These are phyloP conservation scores for Drosophila repletoides DNA, from an alignment of 1,140 invertebrate species.

Conservation along the genomic window DNA sequence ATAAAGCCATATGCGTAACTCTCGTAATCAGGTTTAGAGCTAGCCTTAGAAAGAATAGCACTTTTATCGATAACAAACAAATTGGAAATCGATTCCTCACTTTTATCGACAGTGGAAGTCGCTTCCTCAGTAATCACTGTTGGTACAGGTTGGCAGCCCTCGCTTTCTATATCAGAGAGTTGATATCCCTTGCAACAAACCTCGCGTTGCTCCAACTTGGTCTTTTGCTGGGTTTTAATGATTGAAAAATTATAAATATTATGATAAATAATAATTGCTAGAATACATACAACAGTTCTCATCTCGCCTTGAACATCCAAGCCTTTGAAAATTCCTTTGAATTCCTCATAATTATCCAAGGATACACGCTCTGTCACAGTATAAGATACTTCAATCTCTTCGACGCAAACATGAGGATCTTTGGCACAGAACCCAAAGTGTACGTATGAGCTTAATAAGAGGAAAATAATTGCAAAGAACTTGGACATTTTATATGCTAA, in stretches of 20 bases:
- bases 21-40: background rate
- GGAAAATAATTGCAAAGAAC: background rate
- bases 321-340: background rate
- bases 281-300: background rate
- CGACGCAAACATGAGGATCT: slow-evolving; percentile 11
- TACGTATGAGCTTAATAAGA: background rate
- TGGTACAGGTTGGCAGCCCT: slow-evolving; percentile 8
- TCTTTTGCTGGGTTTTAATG: slow-evolving; percentile 1
- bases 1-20: background rate
- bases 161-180: background rate
- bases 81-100: background rate
- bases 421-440: background rate
- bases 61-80: background rate
- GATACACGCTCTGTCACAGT: background rate
- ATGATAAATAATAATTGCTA: background rate
- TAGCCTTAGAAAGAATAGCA: background rate
- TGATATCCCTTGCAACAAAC: slow-evolving; percentile 17
- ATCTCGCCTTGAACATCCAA: slow-evolving; percentile 5
- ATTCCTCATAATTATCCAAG: background rate
- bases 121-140: background rate
- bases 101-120: background rate
- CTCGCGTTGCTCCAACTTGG: background rate
- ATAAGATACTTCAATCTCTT: slow-evolving; percentile 1
- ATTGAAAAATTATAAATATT: background rate
- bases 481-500: background rate